Evolutionary conservation across 2,888 invertebrate species (phyloP).

Genomic region (Hypselothyrea guttata): DNA sequence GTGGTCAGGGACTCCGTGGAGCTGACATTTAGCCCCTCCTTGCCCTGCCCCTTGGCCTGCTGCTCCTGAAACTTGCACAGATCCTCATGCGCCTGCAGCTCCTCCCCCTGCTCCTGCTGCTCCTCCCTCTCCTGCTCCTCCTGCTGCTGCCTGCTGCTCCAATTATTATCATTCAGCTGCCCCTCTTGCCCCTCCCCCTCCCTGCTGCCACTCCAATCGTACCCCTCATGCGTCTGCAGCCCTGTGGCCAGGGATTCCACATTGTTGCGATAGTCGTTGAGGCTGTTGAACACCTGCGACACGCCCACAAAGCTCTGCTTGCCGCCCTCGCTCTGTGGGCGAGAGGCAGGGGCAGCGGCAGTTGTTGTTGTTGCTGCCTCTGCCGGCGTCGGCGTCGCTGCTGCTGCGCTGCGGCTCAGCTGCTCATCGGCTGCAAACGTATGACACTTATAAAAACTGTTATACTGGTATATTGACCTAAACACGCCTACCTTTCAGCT

Average conservation of each 20-base stretch:
- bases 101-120: conserved; percentile 37
- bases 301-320: conserved; percentile 82
- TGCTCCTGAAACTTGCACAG: conserved; percentile 75
- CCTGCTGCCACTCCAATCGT: conserved; percentile 55
- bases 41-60: conserved; percentile 39
- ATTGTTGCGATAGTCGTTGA: conserved; percentile 84
- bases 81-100: conserved; percentile 51
- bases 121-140: conserved; percentile 39
- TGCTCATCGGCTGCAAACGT: conserved; percentile 66
- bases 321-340: conserved; percentile 58
- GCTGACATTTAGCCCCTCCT: conserved; percentile 59
- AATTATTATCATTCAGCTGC: conserved; percentile 77
- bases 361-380: conserved; percentile 17
- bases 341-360: conserved; percentile 34
- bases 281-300: conserved; percentile 86
- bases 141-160: conserved; percentile 45
- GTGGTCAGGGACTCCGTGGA: conserved; percentile 81
- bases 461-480: conserved; percentile 1
- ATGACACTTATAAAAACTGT: not conserved
- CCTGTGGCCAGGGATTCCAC: conserved; percentile 72
- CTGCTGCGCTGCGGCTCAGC: conserved; percentile 48
- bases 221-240: conserved; percentile 43
- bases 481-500: conserved; percentile 40
- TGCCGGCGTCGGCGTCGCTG: conserved; percentile 13
- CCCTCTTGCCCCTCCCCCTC: conserved; percentile 3